These are phyloP conservation scores for Athripsodes cinereus DNA, from an alignment of 2,888 invertebrate species.

Conservation along the genomic window DNA sequence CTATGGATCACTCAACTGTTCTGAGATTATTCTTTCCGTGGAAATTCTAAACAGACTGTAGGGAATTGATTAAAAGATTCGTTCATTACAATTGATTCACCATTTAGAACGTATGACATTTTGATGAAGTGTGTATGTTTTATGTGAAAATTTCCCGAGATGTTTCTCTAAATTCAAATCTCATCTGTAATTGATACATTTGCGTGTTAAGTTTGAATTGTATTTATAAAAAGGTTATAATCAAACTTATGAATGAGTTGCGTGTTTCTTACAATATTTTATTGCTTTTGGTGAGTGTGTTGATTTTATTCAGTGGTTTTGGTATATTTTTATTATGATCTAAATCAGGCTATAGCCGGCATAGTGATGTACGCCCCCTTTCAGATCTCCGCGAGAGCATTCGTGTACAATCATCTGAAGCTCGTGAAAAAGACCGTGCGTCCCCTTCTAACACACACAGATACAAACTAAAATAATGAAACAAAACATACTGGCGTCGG, in stretches of 20 bases:
- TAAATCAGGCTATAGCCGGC: conserved; percentile 7
- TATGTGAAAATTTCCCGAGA: background rate
- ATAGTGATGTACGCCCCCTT: conserved; percentile 25
- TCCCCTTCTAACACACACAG: background rate
- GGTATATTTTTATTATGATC: background rate
- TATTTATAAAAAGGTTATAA: background rate
- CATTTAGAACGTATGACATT: background rate
- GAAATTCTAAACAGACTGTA: too few species aligned
- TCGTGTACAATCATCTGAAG: background rate
- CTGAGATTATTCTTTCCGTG: too few species aligned
- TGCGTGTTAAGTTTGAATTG: background rate
- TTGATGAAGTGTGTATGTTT: background rate
- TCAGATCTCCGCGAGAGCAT: conserved; percentile 8
- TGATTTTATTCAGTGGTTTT: background rate
- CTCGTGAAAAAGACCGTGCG: background rate
- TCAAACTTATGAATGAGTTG: background rate
- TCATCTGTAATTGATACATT: background rate
- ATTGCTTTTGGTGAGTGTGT: background rate
- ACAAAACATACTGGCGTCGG: conserved; percentile 5
- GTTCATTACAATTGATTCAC: too few species aligned
- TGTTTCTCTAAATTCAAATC: background rate
- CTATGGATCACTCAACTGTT: too few species aligned
- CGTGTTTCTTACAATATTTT: background rate
- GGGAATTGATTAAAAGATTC: too few species aligned
- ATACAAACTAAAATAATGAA: background rate